Percentiles rank a stretch among this genome's conserved stretches.
phyloP scores from a whole-genome alignment of 2,888 invertebrate species.

The Amiota mariae region DNA sequence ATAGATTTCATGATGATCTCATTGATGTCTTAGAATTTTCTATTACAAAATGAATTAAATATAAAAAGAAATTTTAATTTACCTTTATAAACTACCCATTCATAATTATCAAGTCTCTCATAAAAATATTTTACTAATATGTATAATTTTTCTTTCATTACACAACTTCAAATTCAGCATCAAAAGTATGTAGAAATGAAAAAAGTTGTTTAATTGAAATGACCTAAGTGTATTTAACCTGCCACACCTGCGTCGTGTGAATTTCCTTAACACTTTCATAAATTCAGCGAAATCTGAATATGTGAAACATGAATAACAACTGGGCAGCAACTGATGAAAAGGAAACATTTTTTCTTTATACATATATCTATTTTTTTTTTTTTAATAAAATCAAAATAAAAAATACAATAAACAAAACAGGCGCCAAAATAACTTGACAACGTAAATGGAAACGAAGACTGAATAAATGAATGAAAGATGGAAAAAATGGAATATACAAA shows the following conservation, averaged over 20 bases:
- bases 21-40: no score
- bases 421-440: conserved; percentile 20
- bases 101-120: no score
- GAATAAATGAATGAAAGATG: background rate
- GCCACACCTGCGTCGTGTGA: conserved; percentile 8
- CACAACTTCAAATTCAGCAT: no score
- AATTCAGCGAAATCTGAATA: background rate
- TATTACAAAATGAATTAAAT: no score
- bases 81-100: no score
- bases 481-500: background rate
- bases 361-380: no score
- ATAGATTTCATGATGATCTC: no score
- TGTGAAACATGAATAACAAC: background rate
- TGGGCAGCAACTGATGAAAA: background rate
- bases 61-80: no score
- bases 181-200: no score
- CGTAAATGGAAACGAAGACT: background rate
- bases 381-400: background rate
- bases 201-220: no score
- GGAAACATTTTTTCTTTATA: background rate
- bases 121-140: no score
- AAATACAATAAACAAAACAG: conserved; percentile 1
- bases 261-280: conserved; percentile 10
- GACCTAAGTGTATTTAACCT: background rate
- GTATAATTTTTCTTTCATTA: no score